Evolutionary conservation across 2,113 vertebrate species (phyloP).

Genomic region (Holacanthus passer): DNA sequence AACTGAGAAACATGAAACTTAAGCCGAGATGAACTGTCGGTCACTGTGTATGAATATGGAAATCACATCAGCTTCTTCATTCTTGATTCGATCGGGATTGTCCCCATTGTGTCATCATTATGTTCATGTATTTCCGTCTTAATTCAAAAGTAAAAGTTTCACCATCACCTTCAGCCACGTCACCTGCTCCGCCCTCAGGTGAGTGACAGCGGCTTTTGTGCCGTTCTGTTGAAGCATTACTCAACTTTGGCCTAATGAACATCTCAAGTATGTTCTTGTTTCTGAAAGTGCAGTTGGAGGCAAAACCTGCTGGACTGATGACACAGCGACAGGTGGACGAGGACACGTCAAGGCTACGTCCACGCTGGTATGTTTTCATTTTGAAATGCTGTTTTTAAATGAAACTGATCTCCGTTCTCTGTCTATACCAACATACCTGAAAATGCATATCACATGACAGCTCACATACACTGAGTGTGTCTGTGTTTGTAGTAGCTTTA

Average conservation of each 20-base stretch:
- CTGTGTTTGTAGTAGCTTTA: no score
- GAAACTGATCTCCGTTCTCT: no score
- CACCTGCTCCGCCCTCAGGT: conserved; percentile 15
- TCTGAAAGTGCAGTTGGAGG: conserved; percentile 15
- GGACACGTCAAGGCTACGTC: no score
- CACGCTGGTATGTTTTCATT: no score
- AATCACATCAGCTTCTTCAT: no score
- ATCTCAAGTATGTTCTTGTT: background rate
- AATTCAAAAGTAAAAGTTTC: background rate
- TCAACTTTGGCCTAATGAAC: conserved; percentile 32
- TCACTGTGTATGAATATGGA: no score
- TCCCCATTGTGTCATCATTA: no score
- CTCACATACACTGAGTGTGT: no score
- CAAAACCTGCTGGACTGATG: conserved; percentile 32
- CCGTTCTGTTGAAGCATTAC: conserved; percentile 45
- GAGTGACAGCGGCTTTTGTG: conserved; percentile 8
- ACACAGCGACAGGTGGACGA: background rate
- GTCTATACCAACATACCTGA: no score
- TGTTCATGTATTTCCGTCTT: background rate
- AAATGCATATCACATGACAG: no score
- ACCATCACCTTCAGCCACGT: background rate
- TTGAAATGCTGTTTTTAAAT: no score
- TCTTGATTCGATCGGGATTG: no score
- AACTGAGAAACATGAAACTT: background rate
- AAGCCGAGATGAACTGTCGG: background rate